Evolutionary conservation across 1,140 invertebrate genomes (phyloP).

Genomic region (Bombus balteatus): DNA sequence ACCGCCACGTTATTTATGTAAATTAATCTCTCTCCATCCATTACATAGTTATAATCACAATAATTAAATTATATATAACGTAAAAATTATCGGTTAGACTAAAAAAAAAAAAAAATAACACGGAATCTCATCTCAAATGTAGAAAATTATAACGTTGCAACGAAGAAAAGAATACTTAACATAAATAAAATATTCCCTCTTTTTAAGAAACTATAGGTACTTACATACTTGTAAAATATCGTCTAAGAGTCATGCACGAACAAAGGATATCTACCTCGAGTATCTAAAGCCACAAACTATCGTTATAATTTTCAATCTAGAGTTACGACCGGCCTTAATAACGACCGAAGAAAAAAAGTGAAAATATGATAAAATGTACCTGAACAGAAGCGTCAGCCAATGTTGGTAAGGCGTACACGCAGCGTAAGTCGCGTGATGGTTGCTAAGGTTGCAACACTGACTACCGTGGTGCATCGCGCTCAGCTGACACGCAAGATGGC

Average conservation of each 20-base stretch:
- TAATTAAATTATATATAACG: neutral
- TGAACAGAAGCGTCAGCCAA: slow-evolving; percentile 44
- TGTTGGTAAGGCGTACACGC: slow-evolving; percentile 43
- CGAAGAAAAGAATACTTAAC: neutral
- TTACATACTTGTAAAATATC: neutral
- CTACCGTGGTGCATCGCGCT: slow-evolving; percentile 75
- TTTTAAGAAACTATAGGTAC: neutral
- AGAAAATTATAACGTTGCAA: neutral
- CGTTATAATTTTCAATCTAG: neutral
- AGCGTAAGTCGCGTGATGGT: slow-evolving; percentile 49
- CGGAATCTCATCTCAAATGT: neutral
- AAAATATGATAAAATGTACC: slow-evolving; percentile 57
- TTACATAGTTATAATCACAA: neutral
- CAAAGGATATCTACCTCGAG: neutral
- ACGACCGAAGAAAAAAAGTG: neutral
- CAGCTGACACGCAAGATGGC: slow-evolving; percentile 78
- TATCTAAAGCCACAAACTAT: neutral
- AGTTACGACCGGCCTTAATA: too few relatives aligned
- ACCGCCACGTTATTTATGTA: too few relatives aligned
- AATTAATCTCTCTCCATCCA: too few relatives aligned
- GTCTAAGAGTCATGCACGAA: neutral
- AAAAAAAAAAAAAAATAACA: neutral
- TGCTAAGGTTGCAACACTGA: slow-evolving; percentile 70
- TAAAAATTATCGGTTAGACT: neutral
- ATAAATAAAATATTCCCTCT: too few relatives aligned